Conservation (phyloP, 2,113 vertebrate genomes). For the Syrrhaptes paradoxus region DNA sequence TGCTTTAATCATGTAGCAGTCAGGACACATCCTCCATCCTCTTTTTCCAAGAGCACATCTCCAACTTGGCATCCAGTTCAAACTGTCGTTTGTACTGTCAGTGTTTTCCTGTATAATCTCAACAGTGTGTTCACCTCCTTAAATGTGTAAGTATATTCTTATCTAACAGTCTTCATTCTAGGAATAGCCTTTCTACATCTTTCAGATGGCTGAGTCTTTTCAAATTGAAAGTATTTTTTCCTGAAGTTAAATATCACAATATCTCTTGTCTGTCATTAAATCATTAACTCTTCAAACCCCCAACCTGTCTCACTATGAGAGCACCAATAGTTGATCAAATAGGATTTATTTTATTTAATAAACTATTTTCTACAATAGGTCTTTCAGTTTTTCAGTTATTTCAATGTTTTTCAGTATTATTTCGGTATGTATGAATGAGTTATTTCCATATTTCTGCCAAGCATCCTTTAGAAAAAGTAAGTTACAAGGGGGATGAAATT, state of each 20-base stretch:
- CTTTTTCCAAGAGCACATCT: not conserved
- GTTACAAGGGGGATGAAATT: not conserved
- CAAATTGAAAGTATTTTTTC: not conserved
- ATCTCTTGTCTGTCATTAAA: not conserved
- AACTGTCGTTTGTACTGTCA: constrained; percentile 18
- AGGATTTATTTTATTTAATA: not conserved
- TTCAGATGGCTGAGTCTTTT: not conserved
- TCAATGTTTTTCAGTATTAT: not conserved
- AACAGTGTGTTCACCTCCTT: constrained; percentile 11
- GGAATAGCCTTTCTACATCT: constrained; percentile 21
- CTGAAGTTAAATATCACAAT: not conserved
- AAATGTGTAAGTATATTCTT: constrained; percentile 14
- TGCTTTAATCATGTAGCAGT: not conserved
- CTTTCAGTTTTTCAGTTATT: not conserved
- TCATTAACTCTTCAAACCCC: not conserved
- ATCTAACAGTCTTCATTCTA: not conserved
- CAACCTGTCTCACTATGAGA: not conserved
- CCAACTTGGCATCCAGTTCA: not conserved
- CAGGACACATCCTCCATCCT: not conserved
- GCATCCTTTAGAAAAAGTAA: not conserved
- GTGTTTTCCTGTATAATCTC: not conserved
- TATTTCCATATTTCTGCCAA: not conserved
- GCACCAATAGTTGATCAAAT: not conserved
- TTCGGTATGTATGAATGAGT: not conserved
- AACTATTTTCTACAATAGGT: not conserved